Evolutionary conservation across 2,113 vertebrate species (phyloP), one percentile per base, ranked within the genome.

Genomic region (Upupa epops): DNA sequence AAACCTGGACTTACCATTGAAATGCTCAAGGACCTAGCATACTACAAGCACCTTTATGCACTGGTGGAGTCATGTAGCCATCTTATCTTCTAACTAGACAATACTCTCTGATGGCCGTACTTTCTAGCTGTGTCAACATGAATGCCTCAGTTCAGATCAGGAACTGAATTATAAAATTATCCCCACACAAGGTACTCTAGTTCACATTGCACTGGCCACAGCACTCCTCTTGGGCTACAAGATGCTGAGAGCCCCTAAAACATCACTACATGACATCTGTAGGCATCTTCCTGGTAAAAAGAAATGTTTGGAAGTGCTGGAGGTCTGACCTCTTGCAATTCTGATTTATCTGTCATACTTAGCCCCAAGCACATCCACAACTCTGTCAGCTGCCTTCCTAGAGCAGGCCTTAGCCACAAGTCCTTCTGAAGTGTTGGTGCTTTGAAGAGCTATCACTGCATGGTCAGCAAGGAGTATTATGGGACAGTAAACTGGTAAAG

Each of bases 291-390:
- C 17, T 10, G 12, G 40, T 40, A 36, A 66, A 73, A 59, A 17
- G 3, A 46, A 66, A 12, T 13, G 16, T 24, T 77, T 13, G n/a
- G 26, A 34, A 66, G 13, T 1, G 0, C 4, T 22, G 11, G 28
- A 42, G 9, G 26, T 6, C 31, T n/a, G 18, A 25, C 2, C 14
- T 66, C 31, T 29, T 28, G 7, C 49, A 51, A 4, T 29, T 17
- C 16, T 42, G 19, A 55, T 5, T 45, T 45, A 14, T 16, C 13
- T 37, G 13, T 11, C 24, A 10, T 17, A 10, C 20, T 46, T 31
- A 48, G 37, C 16, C n/a, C 0, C 2, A 45, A 29, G 3, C 0
- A 0, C 2, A 0, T 37, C 80, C 29, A n/a, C 13, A 66, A 17
- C 29, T 0, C 0, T 34, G 21, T 4, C 71, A 15, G 29, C 31